phyloP scores from a whole-genome alignment of 2,797 vertebrate species.

The Gouania willdenowi region DNA sequence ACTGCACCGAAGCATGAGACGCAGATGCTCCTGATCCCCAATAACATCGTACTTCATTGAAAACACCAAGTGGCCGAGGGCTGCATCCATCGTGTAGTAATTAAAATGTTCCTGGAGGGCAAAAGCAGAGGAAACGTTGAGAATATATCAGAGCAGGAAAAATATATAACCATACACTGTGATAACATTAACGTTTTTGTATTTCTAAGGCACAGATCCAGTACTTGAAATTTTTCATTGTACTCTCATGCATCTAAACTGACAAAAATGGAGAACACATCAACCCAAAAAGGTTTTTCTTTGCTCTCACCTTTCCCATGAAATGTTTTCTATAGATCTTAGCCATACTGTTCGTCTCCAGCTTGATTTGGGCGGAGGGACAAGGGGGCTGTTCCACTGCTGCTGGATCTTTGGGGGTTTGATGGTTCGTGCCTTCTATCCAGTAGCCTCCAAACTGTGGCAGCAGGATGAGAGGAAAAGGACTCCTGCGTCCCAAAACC shows the following conservation, averaged over 20 bases:
- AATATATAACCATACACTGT: too few relatives aligned
- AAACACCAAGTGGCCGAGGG: slow-evolving; percentile 91
- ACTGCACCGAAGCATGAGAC: slow-evolving; percentile 87
- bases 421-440: slow-evolving; percentile 96
- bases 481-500: slow-evolving; percentile 87
- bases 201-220: too few relatives aligned
- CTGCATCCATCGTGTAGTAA: slow-evolving; percentile 91
- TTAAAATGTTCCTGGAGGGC: slow-evolving; percentile 93
- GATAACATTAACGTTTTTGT: too few relatives aligned
- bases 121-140: slow-evolving; percentile 37
- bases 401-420: slow-evolving; percentile 70
- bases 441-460: slow-evolving; percentile 98
- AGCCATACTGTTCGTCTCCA: slow-evolving; percentile 89
- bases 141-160: slow-evolving; percentile 13
- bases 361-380: slow-evolving; percentile 75
- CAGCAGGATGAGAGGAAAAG: slow-evolving; percentile 92
- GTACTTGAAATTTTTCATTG: too few relatives aligned
- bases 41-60: slow-evolving; percentile 96
- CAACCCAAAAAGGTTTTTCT: slow-evolving; percentile 3
- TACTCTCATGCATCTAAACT: slow-evolving; percentile 6
- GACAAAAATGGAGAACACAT: slow-evolving; percentile 4
- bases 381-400: slow-evolving; percentile 73
- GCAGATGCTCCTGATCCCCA: slow-evolving; percentile 93
- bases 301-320: slow-evolving; percentile 87
- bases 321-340: slow-evolving; percentile 94